phyloP scores from a whole-genome alignment of 2,888 invertebrate genomes.

The Thymelicus sylvestris region DNA sequence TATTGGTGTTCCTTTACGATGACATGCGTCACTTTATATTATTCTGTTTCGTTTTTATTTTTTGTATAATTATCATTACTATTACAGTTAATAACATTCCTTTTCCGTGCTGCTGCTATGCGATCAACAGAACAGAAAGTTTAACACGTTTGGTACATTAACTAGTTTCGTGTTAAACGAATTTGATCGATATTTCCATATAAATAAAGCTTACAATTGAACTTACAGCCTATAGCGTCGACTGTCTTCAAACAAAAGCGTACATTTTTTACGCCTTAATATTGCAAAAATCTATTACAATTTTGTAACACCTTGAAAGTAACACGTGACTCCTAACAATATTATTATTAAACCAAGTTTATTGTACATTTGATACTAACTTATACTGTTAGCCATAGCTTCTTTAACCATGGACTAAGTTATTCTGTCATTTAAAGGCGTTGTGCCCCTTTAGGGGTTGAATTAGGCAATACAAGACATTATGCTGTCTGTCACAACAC shows the following conservation, averaged over 20 bases:
- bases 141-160: constrained; percentile 41
- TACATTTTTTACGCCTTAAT: neutral
- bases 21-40: no score
- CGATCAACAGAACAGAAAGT: constrained; percentile 3
- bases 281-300: constrained; percentile 1
- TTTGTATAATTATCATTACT: neutral
- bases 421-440: no score
- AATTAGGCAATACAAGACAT: no score
- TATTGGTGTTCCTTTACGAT: no score
- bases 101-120: neutral
- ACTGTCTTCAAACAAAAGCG: neutral
- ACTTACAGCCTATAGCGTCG: constrained; percentile 39
- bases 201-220: constrained; percentile 52
- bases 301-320: neutral
- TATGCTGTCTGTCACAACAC: no score
- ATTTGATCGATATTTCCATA: constrained; percentile 54
- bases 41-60: no score
- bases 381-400: no score
- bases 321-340: neutral
- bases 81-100: constrained; percentile 3
- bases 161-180: constrained; percentile 47
- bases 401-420: no score
- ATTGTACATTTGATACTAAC: no score
- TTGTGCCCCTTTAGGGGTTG: no score
- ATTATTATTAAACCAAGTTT: no score